A percentile compares a stretch with the other conserved stretches of the same genome.
Conservation (phyloP, 1,140 invertebrate species). For the Notospermus geniculatus region DNA sequence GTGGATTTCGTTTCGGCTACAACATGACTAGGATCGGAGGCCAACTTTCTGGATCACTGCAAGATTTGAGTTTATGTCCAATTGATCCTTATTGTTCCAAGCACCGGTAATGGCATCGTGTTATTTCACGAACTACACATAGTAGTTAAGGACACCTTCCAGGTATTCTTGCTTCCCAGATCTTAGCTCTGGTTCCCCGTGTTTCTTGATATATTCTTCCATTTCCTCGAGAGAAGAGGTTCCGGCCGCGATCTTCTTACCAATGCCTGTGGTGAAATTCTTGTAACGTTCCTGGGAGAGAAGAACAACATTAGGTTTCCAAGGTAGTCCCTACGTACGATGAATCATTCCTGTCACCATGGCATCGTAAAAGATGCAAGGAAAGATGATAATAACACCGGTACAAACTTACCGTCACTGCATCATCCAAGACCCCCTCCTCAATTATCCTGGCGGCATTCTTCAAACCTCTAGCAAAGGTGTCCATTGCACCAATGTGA, state of each 20-base stretch:
- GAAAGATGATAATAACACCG: neutral
- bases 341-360: neutral
- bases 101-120: no score
- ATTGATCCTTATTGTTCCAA: no score
- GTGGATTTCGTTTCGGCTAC: no score
- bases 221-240: constrained; percentile 63
- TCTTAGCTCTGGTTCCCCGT: constrained; percentile 45
- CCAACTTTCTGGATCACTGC: no score
- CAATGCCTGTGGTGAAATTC: constrained; percentile 62
- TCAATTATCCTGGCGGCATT: constrained; percentile 59
- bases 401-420: constrained; percentile 34
- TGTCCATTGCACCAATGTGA: constrained; percentile 64
- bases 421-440: constrained; percentile 43
- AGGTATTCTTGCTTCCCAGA: constrained; percentile 58
- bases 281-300: constrained; percentile 59
- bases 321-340: neutral
- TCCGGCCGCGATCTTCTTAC: constrained; percentile 60
- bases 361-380: neutral
- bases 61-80: neutral
- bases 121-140: constrained; percentile 39
- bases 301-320: constrained; percentile 5
- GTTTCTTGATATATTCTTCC: constrained; percentile 52
- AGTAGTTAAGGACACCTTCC: constrained; percentile 56
- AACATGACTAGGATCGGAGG: no score
- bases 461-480: constrained; percentile 61